phyloP scores from a whole-genome alignment of 2,113 vertebrate species.

The Psilopsiagon aurifrons region DNA sequence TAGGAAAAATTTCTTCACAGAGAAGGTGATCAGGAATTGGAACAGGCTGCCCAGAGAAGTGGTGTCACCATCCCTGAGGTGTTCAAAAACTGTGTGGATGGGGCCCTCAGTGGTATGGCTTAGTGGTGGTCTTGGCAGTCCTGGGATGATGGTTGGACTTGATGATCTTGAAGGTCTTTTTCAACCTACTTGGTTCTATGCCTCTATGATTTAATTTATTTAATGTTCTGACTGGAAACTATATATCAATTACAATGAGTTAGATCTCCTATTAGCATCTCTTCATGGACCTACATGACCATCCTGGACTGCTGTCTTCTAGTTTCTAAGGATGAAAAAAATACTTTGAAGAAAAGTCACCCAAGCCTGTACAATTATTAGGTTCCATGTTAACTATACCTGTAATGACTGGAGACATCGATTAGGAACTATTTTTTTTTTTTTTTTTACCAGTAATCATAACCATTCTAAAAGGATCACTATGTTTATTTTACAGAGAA shows the following conservation, averaged over 20 bases:
- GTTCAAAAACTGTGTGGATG: not conserved
- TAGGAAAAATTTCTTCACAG: not conserved
- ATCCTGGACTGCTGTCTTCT: not conserved
- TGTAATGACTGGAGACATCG: not conserved
- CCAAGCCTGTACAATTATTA: not conserved
- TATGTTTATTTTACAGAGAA: not conserved
- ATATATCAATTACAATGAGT: not conserved
- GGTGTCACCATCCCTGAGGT: not conserved
- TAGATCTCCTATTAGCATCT: not conserved
- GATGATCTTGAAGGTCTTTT: not conserved
- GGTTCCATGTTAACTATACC: not conserved
- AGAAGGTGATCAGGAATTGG: not conserved
- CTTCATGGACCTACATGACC: not conserved
- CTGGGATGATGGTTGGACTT: not conserved
- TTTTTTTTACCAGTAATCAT: not conserved
- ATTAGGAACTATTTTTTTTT: not conserved
- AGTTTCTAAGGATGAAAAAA: not conserved
- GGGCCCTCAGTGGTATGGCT: not conserved
- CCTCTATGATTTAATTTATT: not conserved
- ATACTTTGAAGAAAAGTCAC: not conserved
- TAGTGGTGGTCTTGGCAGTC: not conserved
- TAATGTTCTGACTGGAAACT: not conserved
- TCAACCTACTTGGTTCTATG: not conserved
- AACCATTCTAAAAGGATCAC: not conserved
- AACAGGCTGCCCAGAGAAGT: not conserved